phyloP scores from a whole-genome alignment of 2,113 vertebrate species.

The Calyptommatus sinebrachiatus region DNA sequence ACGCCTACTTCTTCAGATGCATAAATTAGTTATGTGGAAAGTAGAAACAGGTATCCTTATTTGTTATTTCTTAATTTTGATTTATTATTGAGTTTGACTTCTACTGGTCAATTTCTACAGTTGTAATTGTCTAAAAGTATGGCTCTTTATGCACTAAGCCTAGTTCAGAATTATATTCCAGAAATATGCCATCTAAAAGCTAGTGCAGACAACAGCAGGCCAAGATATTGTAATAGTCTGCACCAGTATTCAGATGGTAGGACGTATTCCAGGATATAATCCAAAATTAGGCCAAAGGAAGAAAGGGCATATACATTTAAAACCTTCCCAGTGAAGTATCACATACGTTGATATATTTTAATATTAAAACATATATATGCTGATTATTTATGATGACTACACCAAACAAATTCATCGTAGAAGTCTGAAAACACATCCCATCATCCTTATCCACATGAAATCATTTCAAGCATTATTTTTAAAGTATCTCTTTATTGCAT shows the following conservation, averaged over 20 bases:
- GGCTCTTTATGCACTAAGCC: no score
- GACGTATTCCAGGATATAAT: background rate
- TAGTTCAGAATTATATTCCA: no score
- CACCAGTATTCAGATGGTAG: no score
- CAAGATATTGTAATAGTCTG: no score
- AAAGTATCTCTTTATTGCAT: constrained; percentile 24
- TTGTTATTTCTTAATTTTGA: background rate
- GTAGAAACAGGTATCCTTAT: background rate
- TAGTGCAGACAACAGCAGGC: no score
- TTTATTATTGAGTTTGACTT: background rate
- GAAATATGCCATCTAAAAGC: no score
- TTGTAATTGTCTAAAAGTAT: background rate
- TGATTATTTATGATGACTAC: background rate
- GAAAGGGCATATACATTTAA: background rate
- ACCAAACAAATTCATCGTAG: constrained; percentile 1
- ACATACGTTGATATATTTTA: background rate
- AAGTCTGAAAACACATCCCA: background rate
- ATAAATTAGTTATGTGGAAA: background rate
- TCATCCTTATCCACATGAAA: constrained; percentile 4
- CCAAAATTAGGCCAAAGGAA: no score
- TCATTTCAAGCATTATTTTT: constrained; percentile 14
- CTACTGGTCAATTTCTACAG: background rate
- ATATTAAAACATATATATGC: background rate
- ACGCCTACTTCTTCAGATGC: no score
- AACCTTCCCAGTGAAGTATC: background rate